These are phyloP conservation scores for Drosophila lini DNA, from an alignment of 1,140 invertebrate species.

Conservation along the genomic window DNA sequence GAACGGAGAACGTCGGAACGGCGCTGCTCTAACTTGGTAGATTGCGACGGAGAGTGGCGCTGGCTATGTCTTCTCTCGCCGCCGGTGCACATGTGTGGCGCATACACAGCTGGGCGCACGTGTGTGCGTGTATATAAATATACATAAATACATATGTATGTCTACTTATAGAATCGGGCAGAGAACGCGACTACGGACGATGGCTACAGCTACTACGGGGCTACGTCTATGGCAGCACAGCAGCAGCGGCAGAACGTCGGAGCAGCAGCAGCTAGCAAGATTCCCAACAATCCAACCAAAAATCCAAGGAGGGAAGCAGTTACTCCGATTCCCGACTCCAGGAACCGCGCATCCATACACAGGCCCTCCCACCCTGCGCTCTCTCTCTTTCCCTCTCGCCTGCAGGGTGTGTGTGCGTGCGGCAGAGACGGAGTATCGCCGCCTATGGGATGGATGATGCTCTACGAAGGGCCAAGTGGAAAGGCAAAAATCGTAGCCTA, in stretches of 20 bases:
- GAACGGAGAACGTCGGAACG: constrained; percentile 26
- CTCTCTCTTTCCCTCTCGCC: not conserved
- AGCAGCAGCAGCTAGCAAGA: constrained; percentile 31
- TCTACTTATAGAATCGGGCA: constrained; percentile 76
- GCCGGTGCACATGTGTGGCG: constrained; percentile 67
- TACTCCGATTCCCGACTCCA: constrained; percentile 61
- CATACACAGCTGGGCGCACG: constrained; percentile 24
- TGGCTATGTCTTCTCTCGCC: constrained; percentile 30
- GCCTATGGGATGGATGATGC: constrained; percentile 8
- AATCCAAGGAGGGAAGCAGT: constrained; percentile 44
- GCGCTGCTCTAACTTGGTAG: constrained; percentile 76
- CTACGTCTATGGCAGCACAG: constrained; percentile 8
- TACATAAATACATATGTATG: constrained; percentile 69
- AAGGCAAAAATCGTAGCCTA: constrained; percentile 78
- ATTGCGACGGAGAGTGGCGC: constrained; percentile 60
- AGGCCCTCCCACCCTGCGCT: not conserved
- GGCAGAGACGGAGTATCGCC: constrained; percentile 3
- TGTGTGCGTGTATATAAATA: constrained; percentile 54
- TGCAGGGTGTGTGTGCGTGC: not conserved
- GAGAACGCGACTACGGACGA: constrained; percentile 28
- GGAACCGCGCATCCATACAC: constrained; percentile 17
- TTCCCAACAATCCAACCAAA: constrained; percentile 31
- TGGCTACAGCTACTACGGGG: constrained; percentile 5
- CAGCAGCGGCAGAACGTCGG: not conserved
- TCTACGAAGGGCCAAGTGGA: constrained; percentile 65